Percentiles rank a stretch among this genome's conserved stretches.
These are phyloP conservation scores for Hydrolagus colliei DNA, from an alignment of 2,797 vertebrate species.

Conservation along the genomic window DNA sequence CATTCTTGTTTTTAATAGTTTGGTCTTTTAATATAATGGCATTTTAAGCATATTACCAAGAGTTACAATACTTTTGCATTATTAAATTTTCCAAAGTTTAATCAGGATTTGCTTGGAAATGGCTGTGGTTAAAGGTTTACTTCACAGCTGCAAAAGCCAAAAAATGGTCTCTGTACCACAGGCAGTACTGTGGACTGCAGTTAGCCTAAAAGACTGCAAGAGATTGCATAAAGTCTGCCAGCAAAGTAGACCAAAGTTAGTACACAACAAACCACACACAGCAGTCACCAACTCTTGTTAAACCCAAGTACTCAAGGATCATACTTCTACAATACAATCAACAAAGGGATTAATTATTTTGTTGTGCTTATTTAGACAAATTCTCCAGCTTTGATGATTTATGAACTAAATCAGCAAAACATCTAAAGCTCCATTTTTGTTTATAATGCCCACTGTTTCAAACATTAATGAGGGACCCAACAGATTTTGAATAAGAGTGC, in stretches of 20 bases:
- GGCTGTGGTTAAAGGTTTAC: slow-evolving; percentile 43
- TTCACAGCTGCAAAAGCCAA: slow-evolving; percentile 41
- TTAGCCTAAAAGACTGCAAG: slow-evolving; percentile 41
- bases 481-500: no score
- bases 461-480: no score
- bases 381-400: no score
- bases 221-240: slow-evolving; percentile 44
- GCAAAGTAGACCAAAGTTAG: slow-evolving; percentile 37
- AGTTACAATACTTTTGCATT: neutral
- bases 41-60: neutral
- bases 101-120: slow-evolving; percentile 42
- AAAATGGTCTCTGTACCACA: slow-evolving; percentile 35
- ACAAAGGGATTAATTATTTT: no score
- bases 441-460: no score
- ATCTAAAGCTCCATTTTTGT: no score
- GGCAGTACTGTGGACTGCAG: slow-evolving; percentile 32
- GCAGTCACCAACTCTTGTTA: slow-evolving; percentile 39
- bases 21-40: neutral
- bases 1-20: neutral
- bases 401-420: no score
- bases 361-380: no score
- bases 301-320: slow-evolving; percentile 40
- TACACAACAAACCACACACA: slow-evolving; percentile 36
- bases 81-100: slow-evolving; percentile 31
- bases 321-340: slow-evolving; percentile 34